Percentiles rank a stretch among this genome's conserved stretches.
These are phyloP conservation scores for Drosophila neonasuta DNA, from an alignment of 2,888 invertebrate genomes.

Conservation along the genomic window DNA sequence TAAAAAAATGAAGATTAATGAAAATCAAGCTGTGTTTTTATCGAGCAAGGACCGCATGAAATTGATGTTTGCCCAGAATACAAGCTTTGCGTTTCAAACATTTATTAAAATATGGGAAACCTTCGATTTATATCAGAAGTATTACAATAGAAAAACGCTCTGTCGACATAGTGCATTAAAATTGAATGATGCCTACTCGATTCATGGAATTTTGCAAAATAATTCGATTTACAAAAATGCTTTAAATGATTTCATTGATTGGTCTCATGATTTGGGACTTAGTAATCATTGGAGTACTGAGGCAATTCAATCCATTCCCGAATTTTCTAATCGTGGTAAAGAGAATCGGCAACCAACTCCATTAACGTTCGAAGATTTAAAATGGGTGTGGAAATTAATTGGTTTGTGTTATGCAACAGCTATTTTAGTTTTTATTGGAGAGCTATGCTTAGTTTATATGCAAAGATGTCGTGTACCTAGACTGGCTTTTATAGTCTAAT, in stretches of 20 bases:
- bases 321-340: background rate
- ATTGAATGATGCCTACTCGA: background rate
- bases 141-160: background rate
- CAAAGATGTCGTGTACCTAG: background rate
- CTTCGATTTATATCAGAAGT: conserved; percentile 1
- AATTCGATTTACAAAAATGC: conserved; percentile 18
- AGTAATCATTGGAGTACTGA: conserved; percentile 4
- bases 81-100: background rate
- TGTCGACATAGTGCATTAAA: conserved; percentile 1
- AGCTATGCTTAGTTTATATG: background rate
- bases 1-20: background rate
- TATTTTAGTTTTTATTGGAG: background rate
- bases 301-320: background rate
- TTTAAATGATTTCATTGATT: conserved; percentile 3
- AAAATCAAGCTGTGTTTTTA: background rate
- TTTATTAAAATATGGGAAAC: background rate
- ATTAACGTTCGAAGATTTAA: background rate
- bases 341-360: background rate
- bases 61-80: background rate
- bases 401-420: background rate
- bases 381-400: background rate
- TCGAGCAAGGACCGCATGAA: background rate
- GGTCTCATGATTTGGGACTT: background rate
- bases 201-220: background rate
- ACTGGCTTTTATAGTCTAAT: background rate